Evolutionary conservation across 2,888 invertebrate species (phyloP).

Genomic region (Selenia dentaria): DNA sequence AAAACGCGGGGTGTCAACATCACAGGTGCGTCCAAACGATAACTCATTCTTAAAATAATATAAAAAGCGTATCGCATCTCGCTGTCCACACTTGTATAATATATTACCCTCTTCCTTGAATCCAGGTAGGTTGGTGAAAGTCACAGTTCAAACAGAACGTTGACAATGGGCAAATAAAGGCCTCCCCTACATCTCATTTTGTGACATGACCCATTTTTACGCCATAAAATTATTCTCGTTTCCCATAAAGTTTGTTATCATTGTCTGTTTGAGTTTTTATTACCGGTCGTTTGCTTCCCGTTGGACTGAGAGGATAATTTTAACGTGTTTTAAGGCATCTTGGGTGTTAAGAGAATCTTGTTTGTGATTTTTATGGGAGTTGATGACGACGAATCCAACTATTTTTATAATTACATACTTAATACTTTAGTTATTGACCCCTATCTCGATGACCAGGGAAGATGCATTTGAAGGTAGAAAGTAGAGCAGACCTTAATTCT

Average conservation of each 20-base stretch:
- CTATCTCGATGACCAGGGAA: no score
- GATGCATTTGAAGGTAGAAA: no score
- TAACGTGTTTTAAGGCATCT: constrained; percentile 13
- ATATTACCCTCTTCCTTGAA: constrained; percentile 59
- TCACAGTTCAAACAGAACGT: constrained; percentile 58
- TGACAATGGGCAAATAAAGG: constrained; percentile 72
- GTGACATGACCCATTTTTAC: constrained; percentile 70
- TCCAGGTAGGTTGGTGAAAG: constrained; percentile 62
- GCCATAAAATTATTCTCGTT: constrained; percentile 65
- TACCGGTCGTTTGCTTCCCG: constrained; percentile 43
- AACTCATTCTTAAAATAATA: constrained; percentile 43
- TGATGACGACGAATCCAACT: not conserved
- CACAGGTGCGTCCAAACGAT: constrained; percentile 46
- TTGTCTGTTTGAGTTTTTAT: constrained; percentile 66
- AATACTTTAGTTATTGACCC: no score
- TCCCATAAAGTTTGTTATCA: constrained; percentile 64
- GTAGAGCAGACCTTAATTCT: no score
- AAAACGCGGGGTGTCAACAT: constrained; percentile 19
- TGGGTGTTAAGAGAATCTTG: constrained; percentile 4
- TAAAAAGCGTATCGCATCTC: constrained; percentile 45
- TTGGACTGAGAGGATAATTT: constrained; percentile 22
- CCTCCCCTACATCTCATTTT: constrained; percentile 48
- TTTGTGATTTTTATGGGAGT: constrained; percentile 2
- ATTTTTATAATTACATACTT: no score
- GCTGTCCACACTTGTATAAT: constrained; percentile 63